Base-by-base conservation (phyloP, 2,113 vertebrate species). In the Miniopterus natalensis region DNA sequence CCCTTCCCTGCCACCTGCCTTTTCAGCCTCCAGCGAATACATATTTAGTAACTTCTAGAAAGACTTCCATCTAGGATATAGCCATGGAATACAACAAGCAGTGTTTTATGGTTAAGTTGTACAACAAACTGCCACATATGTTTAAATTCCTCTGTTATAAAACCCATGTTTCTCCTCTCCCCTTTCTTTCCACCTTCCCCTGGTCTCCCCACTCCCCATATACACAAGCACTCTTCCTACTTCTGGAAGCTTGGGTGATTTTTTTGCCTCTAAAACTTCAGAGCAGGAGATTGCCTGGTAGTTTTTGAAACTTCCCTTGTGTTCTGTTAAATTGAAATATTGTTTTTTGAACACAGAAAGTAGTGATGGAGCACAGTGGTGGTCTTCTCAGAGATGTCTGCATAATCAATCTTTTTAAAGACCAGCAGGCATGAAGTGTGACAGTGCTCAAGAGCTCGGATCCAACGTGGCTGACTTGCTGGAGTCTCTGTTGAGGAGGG, bases 321-420 rank as follows among this genome's bases (percentile, higher is more conserved):
- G 97, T 98, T 97, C 97, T 97, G 97, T 96, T 98, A 98, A 98
- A 98, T 95, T 98, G 98, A 99, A 98, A 98, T 98, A 98, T 98
- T 98, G 98, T 98, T 98, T 98, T 92, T 98, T 97, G 98, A 98
- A 98, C 96, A 92, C 97, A 97, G 98, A 98, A 98, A 98, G 98
- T 98, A 99, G 98, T 98, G 98, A 95, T 31, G n/a, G 79, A 66
- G 7, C 93, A 77, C 92, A 86, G 96, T 96, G 61, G 95, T 97
- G 98, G 98, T 98, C 99, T 98, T 98, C 98, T 97, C 98, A 98
- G 98, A 98, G 96, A 97, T 98, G 98, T 98, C 98, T 98, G 98
- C 98, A 98, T 98, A 99, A 99, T 99, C 98, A 98, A 99, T 99
- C 98, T 98, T 98, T 99, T 98, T 98, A 99, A 99, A 98, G 98